These are phyloP conservation scores for Lysandra bellargus DNA, from an alignment of 2,888 invertebrate species.

Conservation along the genomic window DNA sequence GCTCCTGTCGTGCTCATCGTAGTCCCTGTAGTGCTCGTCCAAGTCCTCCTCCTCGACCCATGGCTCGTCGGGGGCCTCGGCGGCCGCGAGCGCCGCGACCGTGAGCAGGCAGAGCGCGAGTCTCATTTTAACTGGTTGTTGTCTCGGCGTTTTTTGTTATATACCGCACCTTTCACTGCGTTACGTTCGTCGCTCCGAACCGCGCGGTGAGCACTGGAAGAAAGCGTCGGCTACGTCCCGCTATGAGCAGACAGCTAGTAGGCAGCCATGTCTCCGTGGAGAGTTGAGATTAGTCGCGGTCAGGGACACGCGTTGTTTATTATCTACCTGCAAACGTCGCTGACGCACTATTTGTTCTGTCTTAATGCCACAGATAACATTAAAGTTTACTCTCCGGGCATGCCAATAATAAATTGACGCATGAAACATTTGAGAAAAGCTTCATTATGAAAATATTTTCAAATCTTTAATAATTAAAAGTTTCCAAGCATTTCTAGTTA, in stretches of 20 bases:
- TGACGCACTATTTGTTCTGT: neutral
- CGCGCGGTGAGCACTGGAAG: conserved; percentile 6
- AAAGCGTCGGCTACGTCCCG: neutral
- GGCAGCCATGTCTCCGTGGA: neutral
- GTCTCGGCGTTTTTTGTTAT: conserved; percentile 62
- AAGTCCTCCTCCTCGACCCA: conserved; percentile 64
- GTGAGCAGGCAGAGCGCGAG: conserved; percentile 56
- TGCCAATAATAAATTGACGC: neutral
- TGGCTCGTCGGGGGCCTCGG: conserved; percentile 56
- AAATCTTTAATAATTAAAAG: neutral
- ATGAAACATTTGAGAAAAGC: neutral
- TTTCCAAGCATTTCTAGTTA: neutral
- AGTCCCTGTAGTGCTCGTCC: conserved; percentile 54
- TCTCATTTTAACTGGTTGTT: conserved; percentile 62
- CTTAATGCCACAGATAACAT: neutral
- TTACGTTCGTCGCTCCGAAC: neutral
- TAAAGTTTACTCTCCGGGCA: neutral
- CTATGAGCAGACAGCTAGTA: neutral
- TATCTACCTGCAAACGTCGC: conserved; percentile 9
- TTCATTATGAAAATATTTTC: no score
- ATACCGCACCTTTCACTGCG: conserved; percentile 66
- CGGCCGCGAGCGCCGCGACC: conserved; percentile 51
- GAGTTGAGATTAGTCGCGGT: conserved; percentile 3
- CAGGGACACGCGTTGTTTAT: conserved; percentile 13
- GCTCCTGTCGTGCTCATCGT: conserved; percentile 48